These are phyloP conservation scores for Heloderma charlesbogerti DNA, from an alignment of 2,113 vertebrate species.

Conservation along the genomic window DNA sequence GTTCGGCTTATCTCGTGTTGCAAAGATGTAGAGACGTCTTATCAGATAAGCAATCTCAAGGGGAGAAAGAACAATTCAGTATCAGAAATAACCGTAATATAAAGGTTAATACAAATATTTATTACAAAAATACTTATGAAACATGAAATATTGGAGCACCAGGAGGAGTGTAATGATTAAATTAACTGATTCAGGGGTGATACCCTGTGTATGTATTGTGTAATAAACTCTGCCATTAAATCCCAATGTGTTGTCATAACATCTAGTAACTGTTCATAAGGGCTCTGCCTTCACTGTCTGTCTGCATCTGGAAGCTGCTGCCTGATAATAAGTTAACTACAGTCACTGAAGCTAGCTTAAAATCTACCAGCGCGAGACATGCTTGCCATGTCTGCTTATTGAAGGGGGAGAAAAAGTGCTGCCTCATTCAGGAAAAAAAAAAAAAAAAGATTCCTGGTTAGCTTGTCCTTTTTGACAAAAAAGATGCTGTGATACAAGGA, in stretches of 20 bases:
- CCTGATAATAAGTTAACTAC: constrained; percentile 66
- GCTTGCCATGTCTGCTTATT: constrained; percentile 60
- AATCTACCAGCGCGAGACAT: constrained; percentile 63
- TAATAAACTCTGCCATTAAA: constrained; percentile 57
- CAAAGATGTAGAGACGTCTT: background rate
- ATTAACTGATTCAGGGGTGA: constrained; percentile 58
- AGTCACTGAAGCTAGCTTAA: constrained; percentile 70
- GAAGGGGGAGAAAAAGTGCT: constrained; percentile 35
- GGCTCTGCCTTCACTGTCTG: constrained; percentile 57
- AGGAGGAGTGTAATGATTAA: constrained; percentile 58
- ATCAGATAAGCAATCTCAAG: background rate
- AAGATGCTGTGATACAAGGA: background rate
- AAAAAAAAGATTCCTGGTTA: constrained; percentile 30
- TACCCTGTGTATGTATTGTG: constrained; percentile 28
- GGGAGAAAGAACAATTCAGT: background rate
- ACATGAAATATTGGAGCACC: constrained; percentile 10
- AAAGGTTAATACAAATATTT: constrained; percentile 48
- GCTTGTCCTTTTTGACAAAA: background rate
- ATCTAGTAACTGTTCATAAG: constrained; percentile 61
- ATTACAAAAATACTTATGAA: constrained; percentile 39
- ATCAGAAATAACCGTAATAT: constrained; percentile 18
- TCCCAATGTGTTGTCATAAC: constrained; percentile 48
- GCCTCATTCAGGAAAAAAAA: constrained; percentile 33
- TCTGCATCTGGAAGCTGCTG: constrained; percentile 67
- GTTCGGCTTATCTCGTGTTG: background rate